Conservation (phyloP, 2,888 invertebrate species). For the Trissolcus japonicus region DNA sequence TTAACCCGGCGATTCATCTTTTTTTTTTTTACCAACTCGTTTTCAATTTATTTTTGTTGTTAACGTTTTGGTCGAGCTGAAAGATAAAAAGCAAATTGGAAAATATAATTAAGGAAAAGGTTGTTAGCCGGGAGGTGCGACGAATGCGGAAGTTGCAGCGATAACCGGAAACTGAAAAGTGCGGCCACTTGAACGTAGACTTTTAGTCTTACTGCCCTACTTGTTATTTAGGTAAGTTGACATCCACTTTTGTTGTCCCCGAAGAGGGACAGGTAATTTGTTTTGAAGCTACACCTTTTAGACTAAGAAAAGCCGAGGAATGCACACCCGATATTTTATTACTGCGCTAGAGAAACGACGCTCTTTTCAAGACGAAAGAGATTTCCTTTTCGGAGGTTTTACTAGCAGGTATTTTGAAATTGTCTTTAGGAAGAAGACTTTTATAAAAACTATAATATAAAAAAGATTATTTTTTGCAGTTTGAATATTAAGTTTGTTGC, state of each 20-base stretch:
- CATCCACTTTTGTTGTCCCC: slow-evolving; percentile 10
- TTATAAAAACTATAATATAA: neutral
- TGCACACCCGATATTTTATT: slow-evolving; percentile 16
- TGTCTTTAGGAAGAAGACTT: too few species aligned
- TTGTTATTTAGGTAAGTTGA: slow-evolving; percentile 53
- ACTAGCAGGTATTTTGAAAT: neutral
- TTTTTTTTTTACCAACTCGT: neutral
- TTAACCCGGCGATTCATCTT: neutral
- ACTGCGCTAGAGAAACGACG: neutral
- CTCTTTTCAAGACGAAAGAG: neutral
- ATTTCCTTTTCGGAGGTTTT: neutral
- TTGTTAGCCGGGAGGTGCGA: neutral
- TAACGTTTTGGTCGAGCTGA: neutral
- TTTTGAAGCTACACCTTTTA: slow-evolving; percentile 21
- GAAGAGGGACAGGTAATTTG: slow-evolving; percentile 15
- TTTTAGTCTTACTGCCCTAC: slow-evolving; percentile 34
- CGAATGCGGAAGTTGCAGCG: neutral
- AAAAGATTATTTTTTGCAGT: neutral
- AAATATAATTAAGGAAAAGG: neutral
- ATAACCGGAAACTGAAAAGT: slow-evolving; percentile 5
- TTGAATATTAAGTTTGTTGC: neutral
- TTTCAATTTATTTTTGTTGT: neutral
- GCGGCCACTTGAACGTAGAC: slow-evolving; percentile 11
- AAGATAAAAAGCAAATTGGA: neutral
- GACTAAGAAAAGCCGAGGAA: slow-evolving; percentile 12